A percentile compares a stretch with the other conserved stretches of the same genome.
Evolutionary conservation across 2,797 vertebrate species (phyloP).

Genomic region (Benthosema pterotum): DNA sequence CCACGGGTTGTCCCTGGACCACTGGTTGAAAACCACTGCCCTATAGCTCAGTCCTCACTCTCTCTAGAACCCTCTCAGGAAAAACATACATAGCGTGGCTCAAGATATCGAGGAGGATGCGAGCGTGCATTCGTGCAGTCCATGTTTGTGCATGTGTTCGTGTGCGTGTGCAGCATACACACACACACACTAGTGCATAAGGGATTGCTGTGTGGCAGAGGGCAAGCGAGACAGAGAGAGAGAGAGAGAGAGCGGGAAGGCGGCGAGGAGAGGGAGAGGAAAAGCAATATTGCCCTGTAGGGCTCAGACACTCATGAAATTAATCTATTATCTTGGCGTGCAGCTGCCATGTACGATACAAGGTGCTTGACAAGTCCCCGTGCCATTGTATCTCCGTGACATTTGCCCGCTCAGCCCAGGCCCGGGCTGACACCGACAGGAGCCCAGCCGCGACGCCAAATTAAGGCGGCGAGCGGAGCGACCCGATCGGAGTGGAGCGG

Average conservation of each 20-base stretch:
- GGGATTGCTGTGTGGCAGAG: neutral
- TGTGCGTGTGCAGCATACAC: conserved; percentile 29
- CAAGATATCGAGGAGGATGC: conserved; percentile 30
- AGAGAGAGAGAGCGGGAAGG: conserved; percentile 52
- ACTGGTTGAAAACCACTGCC: no score
- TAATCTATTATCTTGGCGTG: conserved; percentile 85
- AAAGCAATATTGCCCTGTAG: conserved; percentile 81
- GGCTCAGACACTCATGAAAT: conserved; percentile 82
- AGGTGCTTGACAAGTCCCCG: conserved; percentile 80
- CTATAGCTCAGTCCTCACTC: conserved; percentile 26
- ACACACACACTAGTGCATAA: conserved; percentile 31
- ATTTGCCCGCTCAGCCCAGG: conserved; percentile 80
- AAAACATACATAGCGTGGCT: conserved; percentile 17
- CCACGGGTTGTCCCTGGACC: no score
- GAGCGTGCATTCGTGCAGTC: neutral
- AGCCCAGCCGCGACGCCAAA: conserved; percentile 81
- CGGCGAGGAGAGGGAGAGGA: conserved; percentile 56
- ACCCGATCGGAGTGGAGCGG: no score
- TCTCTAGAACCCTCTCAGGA: conserved; percentile 32
- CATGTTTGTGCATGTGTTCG: conserved; percentile 10
- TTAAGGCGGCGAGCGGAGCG: conserved; percentile 74
- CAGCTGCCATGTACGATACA: conserved; percentile 79
- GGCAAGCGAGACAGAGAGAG: conserved; percentile 49
- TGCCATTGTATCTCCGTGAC: conserved; percentile 77
- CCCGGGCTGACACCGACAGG: conserved; percentile 82